Evolutionary conservation across 1,140 invertebrate genomes (phyloP).

Genomic region (Phymastichus coffea): DNA sequence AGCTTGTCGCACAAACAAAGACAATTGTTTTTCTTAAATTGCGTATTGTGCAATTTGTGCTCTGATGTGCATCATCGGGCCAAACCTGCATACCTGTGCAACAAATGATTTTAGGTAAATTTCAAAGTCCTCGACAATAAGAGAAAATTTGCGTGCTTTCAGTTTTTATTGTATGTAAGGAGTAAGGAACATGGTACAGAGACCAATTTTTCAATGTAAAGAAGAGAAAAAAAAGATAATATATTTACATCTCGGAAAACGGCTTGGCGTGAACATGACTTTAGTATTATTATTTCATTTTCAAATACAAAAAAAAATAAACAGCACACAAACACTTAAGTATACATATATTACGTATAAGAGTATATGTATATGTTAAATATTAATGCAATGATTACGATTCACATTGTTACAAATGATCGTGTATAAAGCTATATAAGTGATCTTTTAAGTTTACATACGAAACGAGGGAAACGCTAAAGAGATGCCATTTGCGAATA

Average conservation of each 20-base stretch:
- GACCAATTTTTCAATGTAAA: no score
- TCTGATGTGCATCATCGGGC: neutral
- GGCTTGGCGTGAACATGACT: slow-evolving; percentile 48
- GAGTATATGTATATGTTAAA: slow-evolving; percentile 53
- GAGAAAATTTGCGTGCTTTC: slow-evolving; percentile 1
- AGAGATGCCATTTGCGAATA: slow-evolving; percentile 50
- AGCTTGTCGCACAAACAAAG: slow-evolving; percentile 12
- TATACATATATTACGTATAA: slow-evolving; percentile 55
- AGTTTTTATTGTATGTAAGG: no score
- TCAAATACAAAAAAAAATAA: slow-evolving; percentile 45
- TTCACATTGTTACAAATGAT: slow-evolving; percentile 57
- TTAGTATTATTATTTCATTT: slow-evolving; percentile 57
- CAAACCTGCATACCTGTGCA: no score
- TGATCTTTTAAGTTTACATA: slow-evolving; percentile 55
- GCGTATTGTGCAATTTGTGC: neutral
- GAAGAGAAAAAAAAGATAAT: slow-evolving; percentile 28
- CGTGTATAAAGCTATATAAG: slow-evolving; percentile 58
- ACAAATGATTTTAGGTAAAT: slow-evolving; percentile 5
- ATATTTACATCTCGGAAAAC: slow-evolving; percentile 44
- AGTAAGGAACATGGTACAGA: no score
- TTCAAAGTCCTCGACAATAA: slow-evolving; percentile 19
- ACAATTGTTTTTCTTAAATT: slow-evolving; percentile 11
- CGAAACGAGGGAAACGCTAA: slow-evolving; percentile 40
- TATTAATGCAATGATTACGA: slow-evolving; percentile 57
- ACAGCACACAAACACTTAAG: slow-evolving; percentile 50